A percentile compares a stretch with the other conserved stretches of the same genome.
Evolutionary conservation across 2,888 invertebrate genomes (phyloP).

Genomic region (Anthrax anthrax): DNA sequence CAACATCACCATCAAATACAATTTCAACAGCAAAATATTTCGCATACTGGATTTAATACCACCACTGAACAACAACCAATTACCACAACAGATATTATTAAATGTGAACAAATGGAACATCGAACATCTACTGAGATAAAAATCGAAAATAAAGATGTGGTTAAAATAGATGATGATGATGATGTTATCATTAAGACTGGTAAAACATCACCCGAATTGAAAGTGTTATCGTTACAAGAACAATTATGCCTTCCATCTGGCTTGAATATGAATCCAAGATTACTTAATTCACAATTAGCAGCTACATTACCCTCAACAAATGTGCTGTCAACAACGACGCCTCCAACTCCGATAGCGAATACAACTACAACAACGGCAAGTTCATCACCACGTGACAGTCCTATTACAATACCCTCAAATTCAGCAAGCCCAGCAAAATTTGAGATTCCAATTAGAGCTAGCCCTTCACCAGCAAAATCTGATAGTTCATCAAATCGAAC

Average conservation of each 20-base stretch:
- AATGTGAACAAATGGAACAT: neutral
- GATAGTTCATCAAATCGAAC: constrained; percentile 44
- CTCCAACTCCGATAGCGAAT: constrained; percentile 1
- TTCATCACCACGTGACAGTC: constrained; percentile 31
- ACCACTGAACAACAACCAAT: neutral
- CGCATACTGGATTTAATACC: too few relatives aligned
- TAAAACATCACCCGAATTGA: constrained; percentile 21
- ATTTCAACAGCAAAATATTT: neutral
- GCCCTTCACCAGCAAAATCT: constrained; percentile 44
- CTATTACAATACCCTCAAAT: constrained; percentile 32
- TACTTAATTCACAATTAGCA: constrained; percentile 25
- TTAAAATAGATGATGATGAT: constrained; percentile 3
- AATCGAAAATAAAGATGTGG: constrained; percentile 16
- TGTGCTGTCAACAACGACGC: constrained; percentile 16
- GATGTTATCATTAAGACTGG: neutral
- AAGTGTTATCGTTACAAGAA: constrained; percentile 30
- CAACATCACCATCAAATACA: neutral
- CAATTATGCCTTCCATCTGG: constrained; percentile 33
- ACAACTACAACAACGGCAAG: constrained; percentile 16
- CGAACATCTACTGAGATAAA: neutral
- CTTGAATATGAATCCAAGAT: constrained; percentile 34
- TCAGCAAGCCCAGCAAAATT: constrained; percentile 36
- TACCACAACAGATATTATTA: neutral
- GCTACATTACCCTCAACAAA: constrained; percentile 10
- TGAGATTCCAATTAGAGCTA: constrained; percentile 42